phyloP scores from a whole-genome alignment of 2,797 vertebrate species.

The Mastacembelus armatus region DNA sequence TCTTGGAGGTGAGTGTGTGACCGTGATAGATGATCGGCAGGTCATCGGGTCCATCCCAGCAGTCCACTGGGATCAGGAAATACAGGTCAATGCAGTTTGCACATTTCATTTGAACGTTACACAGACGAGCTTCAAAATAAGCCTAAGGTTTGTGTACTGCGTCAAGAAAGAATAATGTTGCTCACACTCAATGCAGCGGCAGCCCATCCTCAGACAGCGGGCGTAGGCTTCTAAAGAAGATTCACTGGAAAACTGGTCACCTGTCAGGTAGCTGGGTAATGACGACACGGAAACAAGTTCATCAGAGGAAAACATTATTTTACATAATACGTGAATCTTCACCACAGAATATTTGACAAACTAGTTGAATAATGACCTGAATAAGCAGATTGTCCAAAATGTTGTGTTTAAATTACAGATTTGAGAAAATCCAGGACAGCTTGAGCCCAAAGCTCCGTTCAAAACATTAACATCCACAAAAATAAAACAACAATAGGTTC shows the following conservation, averaged over 20 bases:
- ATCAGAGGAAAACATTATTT: not conserved
- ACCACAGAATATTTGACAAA: no score
- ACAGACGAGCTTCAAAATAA: not conserved
- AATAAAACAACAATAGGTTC: no score
- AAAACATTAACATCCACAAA: no score
- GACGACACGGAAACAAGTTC: not conserved
- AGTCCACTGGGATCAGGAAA: conserved; percentile 88
- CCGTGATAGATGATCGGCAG: conserved; percentile 98
- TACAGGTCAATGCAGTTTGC: not conserved
- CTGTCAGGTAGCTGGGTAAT: conserved; percentile 86
- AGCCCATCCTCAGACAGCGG: conserved; percentile 96
- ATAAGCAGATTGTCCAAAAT: not conserved
- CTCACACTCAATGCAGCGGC: conserved; percentile 96
- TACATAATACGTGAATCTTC: no score
- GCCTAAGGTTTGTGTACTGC: no score
- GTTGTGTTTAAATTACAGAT: not conserved
- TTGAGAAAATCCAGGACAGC: not conserved
- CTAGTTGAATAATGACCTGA: no score
- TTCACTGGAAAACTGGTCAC: conserved; percentile 98
- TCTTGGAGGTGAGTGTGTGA: conserved; percentile 98
- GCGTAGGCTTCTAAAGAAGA: conserved; percentile 96
- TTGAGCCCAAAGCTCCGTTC: no score
- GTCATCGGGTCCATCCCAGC: conserved; percentile 97
- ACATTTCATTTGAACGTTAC: no score
- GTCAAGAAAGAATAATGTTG: no score